phyloP scores from a whole-genome alignment of 2,888 invertebrate species.

The Thymelicus sylvestris region DNA sequence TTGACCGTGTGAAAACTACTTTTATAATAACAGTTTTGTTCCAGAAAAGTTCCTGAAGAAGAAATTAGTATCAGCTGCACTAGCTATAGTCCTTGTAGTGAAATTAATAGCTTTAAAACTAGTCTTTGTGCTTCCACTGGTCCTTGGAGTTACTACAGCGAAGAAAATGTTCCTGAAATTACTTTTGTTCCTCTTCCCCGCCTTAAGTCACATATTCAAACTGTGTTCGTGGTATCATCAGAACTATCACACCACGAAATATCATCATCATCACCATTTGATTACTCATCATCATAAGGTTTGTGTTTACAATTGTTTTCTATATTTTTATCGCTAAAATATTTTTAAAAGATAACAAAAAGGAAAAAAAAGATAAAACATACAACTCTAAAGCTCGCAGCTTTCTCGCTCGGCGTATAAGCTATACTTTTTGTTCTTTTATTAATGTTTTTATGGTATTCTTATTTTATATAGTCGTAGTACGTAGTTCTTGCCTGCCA shows the following conservation, averaged over 20 bases:
- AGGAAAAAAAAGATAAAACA: no score
- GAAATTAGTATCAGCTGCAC: conserved; percentile 89
- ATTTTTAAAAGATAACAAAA: no score
- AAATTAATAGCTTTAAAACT: conserved; percentile 92
- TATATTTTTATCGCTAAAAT: no score
- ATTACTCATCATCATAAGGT: conserved; percentile 90
- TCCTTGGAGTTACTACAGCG: conserved; percentile 92
- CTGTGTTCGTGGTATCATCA: conserved; percentile 93
- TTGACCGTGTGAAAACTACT: no score
- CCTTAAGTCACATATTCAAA: conserved; percentile 92
- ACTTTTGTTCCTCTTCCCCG: conserved; percentile 92
- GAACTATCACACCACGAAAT: conserved; percentile 89
- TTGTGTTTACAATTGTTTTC: conserved; percentile 32
- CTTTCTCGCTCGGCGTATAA: no score
- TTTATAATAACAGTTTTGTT: conserved; percentile 46
- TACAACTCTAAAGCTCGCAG: no score
- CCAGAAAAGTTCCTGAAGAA: conserved; percentile 92
- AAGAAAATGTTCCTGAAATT: conserved; percentile 93
- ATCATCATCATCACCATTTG: conserved; percentile 92
- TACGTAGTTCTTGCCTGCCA: no score
- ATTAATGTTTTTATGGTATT: no score
- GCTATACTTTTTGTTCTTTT: no score
- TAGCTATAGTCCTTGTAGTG: conserved; percentile 90
- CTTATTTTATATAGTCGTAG: no score
- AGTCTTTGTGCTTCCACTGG: conserved; percentile 90